These are phyloP conservation scores for Cynopterus brachyotis DNA, from an alignment of 2,113 vertebrate genomes.

Conservation along the genomic window DNA sequence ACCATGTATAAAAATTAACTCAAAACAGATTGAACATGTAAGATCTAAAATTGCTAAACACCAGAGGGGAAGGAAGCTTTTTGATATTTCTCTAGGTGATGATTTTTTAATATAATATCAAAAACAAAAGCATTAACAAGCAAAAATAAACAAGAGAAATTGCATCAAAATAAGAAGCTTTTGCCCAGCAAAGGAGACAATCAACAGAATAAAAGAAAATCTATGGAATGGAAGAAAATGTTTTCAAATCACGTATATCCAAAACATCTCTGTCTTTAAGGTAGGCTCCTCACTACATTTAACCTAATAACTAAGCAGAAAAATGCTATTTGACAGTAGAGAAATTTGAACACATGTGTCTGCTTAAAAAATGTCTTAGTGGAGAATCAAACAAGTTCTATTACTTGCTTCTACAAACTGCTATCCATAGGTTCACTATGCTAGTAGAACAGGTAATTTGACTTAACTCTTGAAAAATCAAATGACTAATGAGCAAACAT, in stretches of 20 bases:
- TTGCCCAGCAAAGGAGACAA: background rate
- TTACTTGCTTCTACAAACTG: background rate
- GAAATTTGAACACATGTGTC: background rate
- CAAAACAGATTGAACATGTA: background rate
- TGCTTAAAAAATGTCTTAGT: background rate
- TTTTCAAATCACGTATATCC: background rate
- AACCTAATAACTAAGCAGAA: slow-evolving; percentile 30
- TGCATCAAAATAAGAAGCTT: background rate
- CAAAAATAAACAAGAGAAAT: background rate
- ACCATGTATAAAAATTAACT: background rate
- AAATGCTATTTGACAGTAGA: background rate
- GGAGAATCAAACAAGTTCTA: background rate
- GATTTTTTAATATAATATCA: background rate
- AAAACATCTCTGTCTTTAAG: background rate
- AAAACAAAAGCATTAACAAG: background rate
- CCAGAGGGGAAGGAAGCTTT: background rate
- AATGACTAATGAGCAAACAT: background rate
- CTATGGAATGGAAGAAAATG: background rate
- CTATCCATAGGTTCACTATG: background rate
- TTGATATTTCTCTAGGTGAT: background rate
- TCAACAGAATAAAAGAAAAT: background rate
- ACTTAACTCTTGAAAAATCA: slow-evolving; percentile 1
- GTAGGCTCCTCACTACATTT: background rate
- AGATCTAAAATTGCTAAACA: background rate
- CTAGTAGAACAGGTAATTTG: background rate